Conservation (phyloP, 2,888 invertebrate genomes). For the Podabrus alpinus region DNA sequence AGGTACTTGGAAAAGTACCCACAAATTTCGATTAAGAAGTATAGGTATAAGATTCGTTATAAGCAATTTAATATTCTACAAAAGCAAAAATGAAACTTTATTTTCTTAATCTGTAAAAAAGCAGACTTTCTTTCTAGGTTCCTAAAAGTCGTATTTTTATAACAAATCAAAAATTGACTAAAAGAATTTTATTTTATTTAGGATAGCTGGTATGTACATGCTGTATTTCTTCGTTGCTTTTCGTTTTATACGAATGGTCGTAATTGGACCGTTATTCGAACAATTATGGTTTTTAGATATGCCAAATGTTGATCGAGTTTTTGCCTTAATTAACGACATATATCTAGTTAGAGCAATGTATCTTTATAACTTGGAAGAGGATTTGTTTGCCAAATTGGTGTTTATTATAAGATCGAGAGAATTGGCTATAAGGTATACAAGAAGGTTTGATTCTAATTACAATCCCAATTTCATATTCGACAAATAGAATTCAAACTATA, state of each 20-base stretch:
- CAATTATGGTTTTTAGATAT: constrained; percentile 42
- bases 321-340: constrained; percentile 43
- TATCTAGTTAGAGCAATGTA: constrained; percentile 60
- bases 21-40: too few species aligned
- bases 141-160: neutral
- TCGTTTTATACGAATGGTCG: constrained; percentile 60
- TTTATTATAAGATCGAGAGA: constrained; percentile 67
- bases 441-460: constrained; percentile 9
- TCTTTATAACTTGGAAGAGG: constrained; percentile 64
- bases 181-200: constrained; percentile 42
- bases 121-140: neutral
- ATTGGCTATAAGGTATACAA: constrained; percentile 40
- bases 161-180: neutral
- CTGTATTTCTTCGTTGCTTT: constrained; percentile 66
- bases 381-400: constrained; percentile 66
- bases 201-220: constrained; percentile 69
- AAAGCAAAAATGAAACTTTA: too few species aligned
- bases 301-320: constrained; percentile 44
- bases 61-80: too few species aligned
- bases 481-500: neutral
- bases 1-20: too few species aligned
- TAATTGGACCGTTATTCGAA: constrained; percentile 20
- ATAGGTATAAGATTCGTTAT: too few species aligned
- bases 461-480: neutral
- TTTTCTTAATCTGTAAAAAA: too few species aligned